phyloP scores from a whole-genome alignment of 2,113 vertebrate genomes.

The Mugil cephalus region DNA sequence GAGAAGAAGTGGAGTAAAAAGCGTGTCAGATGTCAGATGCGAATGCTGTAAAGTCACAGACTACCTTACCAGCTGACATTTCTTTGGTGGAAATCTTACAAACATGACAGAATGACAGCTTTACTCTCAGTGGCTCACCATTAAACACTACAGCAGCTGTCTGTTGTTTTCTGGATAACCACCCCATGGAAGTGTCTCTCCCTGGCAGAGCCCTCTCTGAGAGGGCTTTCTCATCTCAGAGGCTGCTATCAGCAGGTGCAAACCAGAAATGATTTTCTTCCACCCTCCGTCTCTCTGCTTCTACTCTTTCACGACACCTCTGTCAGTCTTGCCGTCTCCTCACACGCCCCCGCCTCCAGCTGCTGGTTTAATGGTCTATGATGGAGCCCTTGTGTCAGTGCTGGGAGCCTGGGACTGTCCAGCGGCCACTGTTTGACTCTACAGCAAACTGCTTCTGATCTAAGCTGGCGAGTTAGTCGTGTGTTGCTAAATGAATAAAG shows the following conservation, averaged over 20 bases:
- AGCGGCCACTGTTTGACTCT: conserved; percentile 42
- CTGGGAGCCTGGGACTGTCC: conserved; percentile 48
- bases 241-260: conserved; percentile 10
- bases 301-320: neutral
- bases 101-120: neutral
- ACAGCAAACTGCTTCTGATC: conserved; percentile 45
- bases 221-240: conserved; percentile 10
- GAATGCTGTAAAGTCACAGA: neutral
- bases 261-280: conserved; percentile 18
- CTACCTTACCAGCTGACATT: conserved; percentile 1
- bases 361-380: conserved; percentile 65
- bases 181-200: neutral
- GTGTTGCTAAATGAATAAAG: conserved; percentile 51
- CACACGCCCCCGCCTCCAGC: conserved; percentile 14
- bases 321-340: conserved; percentile 23
- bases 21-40: neutral
- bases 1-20: neutral
- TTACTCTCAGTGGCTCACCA: neutral
- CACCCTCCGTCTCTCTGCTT: conserved; percentile 2
- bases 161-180: conserved; percentile 24
- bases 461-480: conserved; percentile 31
- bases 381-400: conserved; percentile 61
- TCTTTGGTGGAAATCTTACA: conserved; percentile 7
- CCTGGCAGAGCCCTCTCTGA: conserved; percentile 4
- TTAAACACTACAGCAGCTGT: conserved; percentile 17